Evolutionary conservation across 1,140 invertebrate species (phyloP).

Genomic region (Akabosia matsudoensis): DNA sequence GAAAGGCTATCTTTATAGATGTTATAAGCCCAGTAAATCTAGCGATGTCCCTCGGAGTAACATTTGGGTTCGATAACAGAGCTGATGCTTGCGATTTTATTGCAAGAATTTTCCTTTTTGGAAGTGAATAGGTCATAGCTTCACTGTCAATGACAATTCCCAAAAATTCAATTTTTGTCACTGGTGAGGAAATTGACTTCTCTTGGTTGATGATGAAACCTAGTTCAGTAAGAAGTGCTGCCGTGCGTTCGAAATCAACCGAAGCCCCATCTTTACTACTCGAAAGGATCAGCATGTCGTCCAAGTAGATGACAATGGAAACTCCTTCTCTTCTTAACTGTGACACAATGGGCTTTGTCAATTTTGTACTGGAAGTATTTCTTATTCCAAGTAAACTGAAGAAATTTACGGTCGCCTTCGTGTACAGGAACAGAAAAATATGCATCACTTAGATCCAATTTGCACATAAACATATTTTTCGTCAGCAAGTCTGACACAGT

Average conservation of each 20-base stretch:
- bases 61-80: no score
- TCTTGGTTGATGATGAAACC: not conserved
- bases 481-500: slow-evolving; percentile 3
- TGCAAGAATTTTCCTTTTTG: not conserved
- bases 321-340: not conserved
- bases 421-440: slow-evolving; percentile 27
- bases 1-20: no score
- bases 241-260: not conserved
- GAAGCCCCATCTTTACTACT: not conserved
- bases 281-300: not conserved
- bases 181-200: not conserved
- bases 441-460: slow-evolving; percentile 36
- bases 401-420: slow-evolving; percentile 19
- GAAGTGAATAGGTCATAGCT: not conserved
- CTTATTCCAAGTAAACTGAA: slow-evolving; percentile 30
- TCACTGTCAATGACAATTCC: slow-evolving; percentile 7
- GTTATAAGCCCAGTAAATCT: no score
- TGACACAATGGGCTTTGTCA: not conserved
- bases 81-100: no score
- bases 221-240: not conserved
- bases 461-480: slow-evolving; percentile 4
- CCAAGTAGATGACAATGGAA: not conserved
- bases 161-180: slow-evolving; percentile 8
- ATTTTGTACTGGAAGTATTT: slow-evolving; percentile 13
- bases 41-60: no score